Conservation (phyloP, 2,888 invertebrate species). For the Sesia apiformis region DNA sequence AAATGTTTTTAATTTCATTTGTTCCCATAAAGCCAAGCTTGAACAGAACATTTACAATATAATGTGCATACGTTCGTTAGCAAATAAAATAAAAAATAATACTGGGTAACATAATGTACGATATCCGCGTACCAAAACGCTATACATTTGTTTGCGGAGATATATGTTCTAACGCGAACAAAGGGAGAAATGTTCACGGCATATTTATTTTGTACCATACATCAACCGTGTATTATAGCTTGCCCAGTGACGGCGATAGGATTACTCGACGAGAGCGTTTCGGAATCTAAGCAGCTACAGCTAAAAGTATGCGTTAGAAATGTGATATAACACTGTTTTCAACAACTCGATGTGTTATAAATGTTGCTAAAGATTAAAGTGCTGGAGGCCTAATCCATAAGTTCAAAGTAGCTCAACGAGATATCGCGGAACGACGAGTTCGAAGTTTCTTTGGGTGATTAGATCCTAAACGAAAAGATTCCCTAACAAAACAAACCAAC, state of each 20-base stretch:
- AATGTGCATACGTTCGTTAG: neutral
- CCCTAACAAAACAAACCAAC: too few relatives aligned
- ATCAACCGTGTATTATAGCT: neutral
- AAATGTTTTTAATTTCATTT: too few relatives aligned
- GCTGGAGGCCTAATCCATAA: too few relatives aligned
- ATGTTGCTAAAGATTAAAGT: too few relatives aligned
- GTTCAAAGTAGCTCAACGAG: too few relatives aligned
- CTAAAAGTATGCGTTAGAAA: too few relatives aligned
- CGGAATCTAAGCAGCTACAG: too few relatives aligned
- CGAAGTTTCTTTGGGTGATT: too few relatives aligned
- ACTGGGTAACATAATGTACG: neutral
- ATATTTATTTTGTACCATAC: constrained; percentile 1
- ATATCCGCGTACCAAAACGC: constrained; percentile 1
- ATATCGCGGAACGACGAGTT: too few relatives aligned
- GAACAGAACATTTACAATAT: neutral
- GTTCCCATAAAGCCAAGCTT: neutral
- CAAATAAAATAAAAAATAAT: neutral
- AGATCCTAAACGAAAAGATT: too few relatives aligned
- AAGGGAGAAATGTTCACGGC: constrained; percentile 2
- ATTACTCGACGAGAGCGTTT: neutral
- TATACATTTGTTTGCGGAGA: constrained; percentile 2
- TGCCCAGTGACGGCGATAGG: neutral
- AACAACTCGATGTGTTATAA: too few relatives aligned
- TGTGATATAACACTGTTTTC: too few relatives aligned
- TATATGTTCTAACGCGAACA: neutral